Conservation (phyloP, 2,888 invertebrate genomes). For the Leucoptera coffeella region DNA sequence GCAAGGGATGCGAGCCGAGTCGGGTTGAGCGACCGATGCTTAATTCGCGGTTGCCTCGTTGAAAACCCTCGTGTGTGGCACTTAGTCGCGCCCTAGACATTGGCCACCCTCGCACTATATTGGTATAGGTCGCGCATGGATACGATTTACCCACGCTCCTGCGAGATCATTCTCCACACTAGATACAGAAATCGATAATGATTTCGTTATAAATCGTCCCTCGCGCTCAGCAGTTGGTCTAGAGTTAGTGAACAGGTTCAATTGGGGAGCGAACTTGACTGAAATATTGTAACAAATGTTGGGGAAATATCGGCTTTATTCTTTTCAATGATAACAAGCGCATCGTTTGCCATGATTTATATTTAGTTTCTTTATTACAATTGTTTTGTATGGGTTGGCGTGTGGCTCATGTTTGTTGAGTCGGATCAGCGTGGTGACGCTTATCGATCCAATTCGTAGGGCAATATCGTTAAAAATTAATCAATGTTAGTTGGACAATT, state of each 20-base stretch:
- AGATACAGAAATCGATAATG: slow-evolving; percentile 48
- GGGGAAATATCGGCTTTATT: slow-evolving; percentile 1
- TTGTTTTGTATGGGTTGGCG: too few species aligned
- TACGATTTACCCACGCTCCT: slow-evolving; percentile 25
- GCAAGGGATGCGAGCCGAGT: slow-evolving; percentile 23
- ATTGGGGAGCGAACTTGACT: not conserved
- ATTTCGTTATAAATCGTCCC: slow-evolving; percentile 29
- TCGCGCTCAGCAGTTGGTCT: slow-evolving; percentile 12
- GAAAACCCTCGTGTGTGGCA: too few species aligned
- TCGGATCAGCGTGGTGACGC: too few species aligned
- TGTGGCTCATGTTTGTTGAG: too few species aligned
- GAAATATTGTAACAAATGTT: slow-evolving; percentile 2
- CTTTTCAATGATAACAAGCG: not conserved
- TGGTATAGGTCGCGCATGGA: slow-evolving; percentile 20
- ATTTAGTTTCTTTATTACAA: too few species aligned
- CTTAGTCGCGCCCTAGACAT: too few species aligned
- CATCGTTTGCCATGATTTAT: not conserved
- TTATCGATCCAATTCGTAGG: too few species aligned
- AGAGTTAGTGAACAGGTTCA: slow-evolving; percentile 2
- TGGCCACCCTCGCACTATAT: not conserved
- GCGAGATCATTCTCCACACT: slow-evolving; percentile 36
- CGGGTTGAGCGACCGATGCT: slow-evolving; percentile 1
- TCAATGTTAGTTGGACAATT: too few species aligned
- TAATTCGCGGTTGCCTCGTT: slow-evolving; percentile 2
- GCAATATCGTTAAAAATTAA: too few species aligned